Percentiles rank a stretch among this genome's conserved stretches.
Evolutionary conservation across 2,797 vertebrate genomes (phyloP).

Genomic region (Champsocephalus gunnari): DNA sequence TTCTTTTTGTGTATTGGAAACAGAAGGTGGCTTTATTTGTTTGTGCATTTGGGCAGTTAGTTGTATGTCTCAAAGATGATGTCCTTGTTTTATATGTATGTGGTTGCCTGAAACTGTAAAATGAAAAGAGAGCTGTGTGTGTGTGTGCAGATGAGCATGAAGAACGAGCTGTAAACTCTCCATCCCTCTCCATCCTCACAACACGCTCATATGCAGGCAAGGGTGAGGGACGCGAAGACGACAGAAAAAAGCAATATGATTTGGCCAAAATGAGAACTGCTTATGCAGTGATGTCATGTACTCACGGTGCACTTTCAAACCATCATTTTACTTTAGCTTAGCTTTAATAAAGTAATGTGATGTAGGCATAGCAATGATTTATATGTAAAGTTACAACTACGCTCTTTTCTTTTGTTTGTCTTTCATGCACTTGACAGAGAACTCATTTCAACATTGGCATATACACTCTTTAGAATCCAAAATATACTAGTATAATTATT

Average conservation of each 20-base stretch:
- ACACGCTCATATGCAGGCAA: neutral
- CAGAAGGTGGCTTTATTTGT: conserved; percentile 60
- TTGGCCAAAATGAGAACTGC: conserved; percentile 6
- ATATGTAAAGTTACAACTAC: neutral
- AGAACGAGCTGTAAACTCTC: conserved; percentile 33
- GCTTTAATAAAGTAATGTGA: neutral
- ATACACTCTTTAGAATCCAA: too few relatives aligned
- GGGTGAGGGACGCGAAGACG: neutral
- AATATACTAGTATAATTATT: neutral
- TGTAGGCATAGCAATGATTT: neutral
- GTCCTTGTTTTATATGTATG: conserved; percentile 48
- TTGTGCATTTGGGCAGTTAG: conserved; percentile 45
- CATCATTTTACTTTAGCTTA: neutral
- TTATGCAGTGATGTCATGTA: neutral
- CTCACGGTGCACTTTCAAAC: neutral
- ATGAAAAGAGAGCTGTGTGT: conserved; percentile 25
- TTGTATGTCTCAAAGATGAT: conserved; percentile 51
- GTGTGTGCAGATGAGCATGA: conserved; percentile 25
- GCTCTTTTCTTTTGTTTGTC: neutral
- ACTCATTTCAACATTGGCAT: neutral
- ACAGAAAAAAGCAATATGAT: neutral
- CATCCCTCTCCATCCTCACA: conserved; percentile 3
- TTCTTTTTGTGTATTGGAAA: conserved; percentile 35
- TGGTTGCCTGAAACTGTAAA: conserved; percentile 30
- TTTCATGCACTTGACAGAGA: conserved; percentile 1